A percentile compares a stretch with the other conserved stretches of the same genome.
phyloP scores from a whole-genome alignment of 2,888 invertebrate species.

The Meta bourneti region DNA sequence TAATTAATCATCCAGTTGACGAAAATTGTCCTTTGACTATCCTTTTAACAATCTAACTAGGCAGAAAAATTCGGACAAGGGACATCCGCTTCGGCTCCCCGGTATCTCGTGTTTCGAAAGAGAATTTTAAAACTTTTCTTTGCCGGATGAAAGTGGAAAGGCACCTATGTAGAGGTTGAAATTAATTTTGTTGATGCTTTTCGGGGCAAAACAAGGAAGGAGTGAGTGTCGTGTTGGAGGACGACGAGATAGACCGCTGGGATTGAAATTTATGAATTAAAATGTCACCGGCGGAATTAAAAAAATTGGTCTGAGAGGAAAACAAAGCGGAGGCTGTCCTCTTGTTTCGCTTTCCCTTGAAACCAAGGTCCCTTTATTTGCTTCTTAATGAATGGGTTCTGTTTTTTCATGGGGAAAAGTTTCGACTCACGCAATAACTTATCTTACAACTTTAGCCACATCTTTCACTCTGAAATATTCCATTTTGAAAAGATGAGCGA shows the following conservation, averaged over 20 bases:
- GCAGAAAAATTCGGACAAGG: slow-evolving; percentile 49
- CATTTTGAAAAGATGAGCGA: too few species aligned
- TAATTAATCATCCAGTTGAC: slow-evolving; percentile 72
- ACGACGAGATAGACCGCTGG: not conserved
- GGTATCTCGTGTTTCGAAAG: slow-evolving; percentile 8
- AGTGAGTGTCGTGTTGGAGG: not conserved
- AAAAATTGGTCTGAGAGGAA: not conserved
- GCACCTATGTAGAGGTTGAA: not conserved
- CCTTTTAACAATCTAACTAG: slow-evolving; percentile 60
- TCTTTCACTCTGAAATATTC: too few species aligned
- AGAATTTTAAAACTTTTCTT: slow-evolving; percentile 60
- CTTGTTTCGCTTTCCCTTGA: not conserved
- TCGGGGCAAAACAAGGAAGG: not conserved
- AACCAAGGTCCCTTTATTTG: not conserved
- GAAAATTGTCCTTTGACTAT: slow-evolving; percentile 69
- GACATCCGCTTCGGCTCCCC: not conserved
- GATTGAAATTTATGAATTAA: slow-evolving; percentile 33
- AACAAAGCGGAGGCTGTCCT: too few species aligned
- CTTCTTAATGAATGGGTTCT: not conserved
- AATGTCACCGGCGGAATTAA: not conserved
- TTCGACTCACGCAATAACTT: too few species aligned
- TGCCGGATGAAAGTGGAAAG: not conserved
- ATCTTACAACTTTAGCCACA: too few species aligned
- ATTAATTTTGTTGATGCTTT: slow-evolving; percentile 35
- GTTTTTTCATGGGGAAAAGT: not conserved